These are phyloP conservation scores for Tethya wilhelma DNA, from an alignment of 37 sponge, comb jelly and placozoan species.

Conservation along the genomic window DNA sequence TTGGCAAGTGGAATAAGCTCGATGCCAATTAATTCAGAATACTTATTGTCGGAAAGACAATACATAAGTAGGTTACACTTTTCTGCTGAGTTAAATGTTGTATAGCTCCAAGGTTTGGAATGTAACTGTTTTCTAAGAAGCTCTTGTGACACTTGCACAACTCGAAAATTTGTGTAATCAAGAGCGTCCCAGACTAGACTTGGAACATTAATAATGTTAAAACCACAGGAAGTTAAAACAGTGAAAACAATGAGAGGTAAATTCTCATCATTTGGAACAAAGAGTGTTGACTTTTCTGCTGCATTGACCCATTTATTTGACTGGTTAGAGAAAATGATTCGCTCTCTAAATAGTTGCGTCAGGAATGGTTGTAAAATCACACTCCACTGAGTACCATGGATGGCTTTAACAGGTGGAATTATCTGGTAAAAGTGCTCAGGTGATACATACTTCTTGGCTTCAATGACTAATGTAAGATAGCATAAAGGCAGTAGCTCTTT, in stretches of 20 bases:
- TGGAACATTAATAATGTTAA: constrained; percentile 24
- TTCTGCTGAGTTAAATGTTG: not conserved
- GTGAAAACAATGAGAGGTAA: not conserved
- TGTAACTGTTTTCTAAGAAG: constrained; percentile 7
- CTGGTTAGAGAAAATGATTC: not conserved
- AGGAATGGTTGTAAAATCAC: constrained; percentile 32
- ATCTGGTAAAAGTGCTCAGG: constrained; percentile 37
- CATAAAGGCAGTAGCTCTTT: constrained; percentile 42
- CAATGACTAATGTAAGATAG: constrained; percentile 35
- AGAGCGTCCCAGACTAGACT: constrained; percentile 18
- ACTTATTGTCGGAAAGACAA: constrained; percentile 42
- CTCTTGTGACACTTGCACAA: constrained; percentile 7
- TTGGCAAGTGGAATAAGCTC: constrained; percentile 53
- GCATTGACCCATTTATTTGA: too few relatives aligned
- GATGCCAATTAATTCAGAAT: constrained; percentile 22
- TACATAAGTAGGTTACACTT: constrained; percentile 44
- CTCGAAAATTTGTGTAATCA: not conserved
- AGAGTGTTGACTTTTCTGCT: too few relatives aligned
- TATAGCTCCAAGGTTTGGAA: constrained; percentile 6
- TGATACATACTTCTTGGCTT: constrained; percentile 4
- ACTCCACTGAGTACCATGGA: constrained; percentile 34
- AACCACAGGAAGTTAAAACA: constrained; percentile 4
- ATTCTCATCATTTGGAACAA: constrained; percentile 6
- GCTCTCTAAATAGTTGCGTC: too few relatives aligned
- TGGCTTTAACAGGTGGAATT: constrained; percentile 23